phyloP scores from a whole-genome alignment of 2,113 vertebrate species.

The Panthera uncia region DNA sequence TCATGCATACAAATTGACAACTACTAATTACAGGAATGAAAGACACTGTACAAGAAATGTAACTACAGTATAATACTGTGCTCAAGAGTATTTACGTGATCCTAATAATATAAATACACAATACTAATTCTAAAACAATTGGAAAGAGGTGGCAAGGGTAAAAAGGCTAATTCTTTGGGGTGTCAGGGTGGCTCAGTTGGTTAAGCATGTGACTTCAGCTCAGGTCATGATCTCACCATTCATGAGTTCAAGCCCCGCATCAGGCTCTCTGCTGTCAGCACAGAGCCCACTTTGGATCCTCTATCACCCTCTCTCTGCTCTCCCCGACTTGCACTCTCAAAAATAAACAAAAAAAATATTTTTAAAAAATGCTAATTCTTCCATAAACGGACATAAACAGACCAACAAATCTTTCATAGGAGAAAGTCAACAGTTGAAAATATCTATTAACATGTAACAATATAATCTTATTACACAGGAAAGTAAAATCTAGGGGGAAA shows the following conservation, averaged over 20 bases:
- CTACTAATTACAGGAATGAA: not conserved
- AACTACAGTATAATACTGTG: not conserved
- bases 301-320: no score
- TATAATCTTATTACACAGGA: not conserved
- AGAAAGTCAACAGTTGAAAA: not conserved
- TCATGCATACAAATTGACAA: not conserved
- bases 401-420: not conserved
- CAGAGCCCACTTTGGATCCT: no score
- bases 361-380: not conserved
- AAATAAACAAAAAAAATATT: no score
- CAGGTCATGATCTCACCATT: no score
- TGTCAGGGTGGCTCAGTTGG: no score
- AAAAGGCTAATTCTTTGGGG: not conserved
- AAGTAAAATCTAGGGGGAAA: not conserved
- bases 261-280: no score
- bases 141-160: not conserved
- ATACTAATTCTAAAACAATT: not conserved
- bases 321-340: no score
- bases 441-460: not conserved
- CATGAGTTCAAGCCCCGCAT: no score
- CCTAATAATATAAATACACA: not conserved
- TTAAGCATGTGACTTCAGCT: no score
- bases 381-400: not conserved
- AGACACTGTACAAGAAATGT: not conserved
- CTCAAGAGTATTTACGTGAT: not conserved